Percentiles rank a stretch among this genome's conserved stretches.
phyloP scores from a whole-genome alignment of 2,797 vertebrate species.

The Harpagifer antarcticus region DNA sequence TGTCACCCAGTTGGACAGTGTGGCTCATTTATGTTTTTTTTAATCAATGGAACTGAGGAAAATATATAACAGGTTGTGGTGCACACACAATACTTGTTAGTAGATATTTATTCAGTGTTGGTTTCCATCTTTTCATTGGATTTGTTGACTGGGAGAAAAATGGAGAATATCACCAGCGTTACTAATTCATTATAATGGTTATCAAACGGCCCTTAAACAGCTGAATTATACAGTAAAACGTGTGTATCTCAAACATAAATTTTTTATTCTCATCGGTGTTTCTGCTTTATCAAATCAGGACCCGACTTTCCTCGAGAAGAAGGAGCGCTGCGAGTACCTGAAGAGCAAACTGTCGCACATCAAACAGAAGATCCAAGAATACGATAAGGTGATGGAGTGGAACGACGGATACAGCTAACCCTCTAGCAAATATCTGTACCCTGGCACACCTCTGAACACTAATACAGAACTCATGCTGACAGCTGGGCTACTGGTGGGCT shows the following conservation, averaged over 20 bases:
- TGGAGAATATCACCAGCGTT: no score
- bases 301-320: constrained; percentile 95
- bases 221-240: not conserved
- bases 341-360: constrained; percentile 98
- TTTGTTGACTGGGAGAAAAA: not conserved
- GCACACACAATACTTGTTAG: not conserved
- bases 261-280: not conserved
- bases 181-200: no score
- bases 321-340: constrained; percentile 96
- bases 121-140: not conserved
- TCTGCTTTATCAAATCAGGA: constrained; percentile 80
- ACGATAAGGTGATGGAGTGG: constrained; percentile 97
- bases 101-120: not conserved
- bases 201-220: not conserved
- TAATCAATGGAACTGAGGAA: no score
- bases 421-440: not conserved
- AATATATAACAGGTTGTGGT: no score
- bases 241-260: not conserved
- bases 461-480: not conserved
- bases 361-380: constrained; percentile 97
- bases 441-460: not conserved
- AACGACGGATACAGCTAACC: constrained; percentile 84
- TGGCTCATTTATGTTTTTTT: no score
- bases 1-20: no score
- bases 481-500: not conserved